These are phyloP conservation scores for Thalassarche chlororhynchos DNA, from an alignment of 2,113 vertebrate genomes.

Conservation along the genomic window DNA sequence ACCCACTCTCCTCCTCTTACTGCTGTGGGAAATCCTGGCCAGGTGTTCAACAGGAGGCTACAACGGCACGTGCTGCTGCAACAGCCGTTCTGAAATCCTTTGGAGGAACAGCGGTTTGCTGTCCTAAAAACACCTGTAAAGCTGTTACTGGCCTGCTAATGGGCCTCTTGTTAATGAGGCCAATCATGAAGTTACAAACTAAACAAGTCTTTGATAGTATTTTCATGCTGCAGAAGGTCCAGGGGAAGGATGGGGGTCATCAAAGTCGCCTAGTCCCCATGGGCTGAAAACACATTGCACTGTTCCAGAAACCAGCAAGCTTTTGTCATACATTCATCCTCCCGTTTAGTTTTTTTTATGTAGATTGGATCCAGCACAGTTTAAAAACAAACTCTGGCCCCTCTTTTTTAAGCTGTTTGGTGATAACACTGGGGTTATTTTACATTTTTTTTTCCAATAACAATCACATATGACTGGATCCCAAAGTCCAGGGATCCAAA, in stretches of 20 bases:
- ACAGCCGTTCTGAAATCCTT: neutral
- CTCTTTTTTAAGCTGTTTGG: neutral
- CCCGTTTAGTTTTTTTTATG: neutral
- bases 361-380: neutral
- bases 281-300: neutral
- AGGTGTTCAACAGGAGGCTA: neutral
- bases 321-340: neutral
- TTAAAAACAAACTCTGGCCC: neutral
- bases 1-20: neutral
- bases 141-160: neutral
- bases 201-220: neutral
- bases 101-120: neutral
- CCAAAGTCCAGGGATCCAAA: neutral
- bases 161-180: neutral
- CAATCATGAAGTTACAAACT: neutral
- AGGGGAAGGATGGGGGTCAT: neutral
- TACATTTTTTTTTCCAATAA: neutral
- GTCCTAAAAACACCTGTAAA: neutral
- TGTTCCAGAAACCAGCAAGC: neutral
- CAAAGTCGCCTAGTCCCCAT: neutral
- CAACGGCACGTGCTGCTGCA: rapidly evolving
- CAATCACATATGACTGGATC: neutral
- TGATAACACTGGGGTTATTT: neutral
- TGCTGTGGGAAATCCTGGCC: neutral
- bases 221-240: neutral